phyloP scores from a whole-genome alignment of 2,113 vertebrate species.

The Microtus ochrogaster region DNA sequence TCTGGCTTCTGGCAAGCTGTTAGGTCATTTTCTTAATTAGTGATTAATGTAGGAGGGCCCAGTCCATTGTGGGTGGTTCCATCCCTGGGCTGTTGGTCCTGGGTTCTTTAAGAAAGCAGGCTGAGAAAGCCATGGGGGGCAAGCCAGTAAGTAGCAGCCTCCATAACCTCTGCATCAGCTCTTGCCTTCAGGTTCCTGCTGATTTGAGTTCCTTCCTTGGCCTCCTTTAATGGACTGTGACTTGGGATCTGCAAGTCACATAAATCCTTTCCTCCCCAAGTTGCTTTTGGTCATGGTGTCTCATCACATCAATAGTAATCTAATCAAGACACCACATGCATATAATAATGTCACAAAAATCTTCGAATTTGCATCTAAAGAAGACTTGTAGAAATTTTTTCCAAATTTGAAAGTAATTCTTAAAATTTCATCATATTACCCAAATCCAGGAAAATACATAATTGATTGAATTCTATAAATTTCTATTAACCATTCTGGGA shows the following conservation, averaged over 20 bases:
- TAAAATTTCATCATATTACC: not conserved
- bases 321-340: not conserved
- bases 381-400: constrained; percentile 20
- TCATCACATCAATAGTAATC: not conserved
- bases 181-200: not conserved
- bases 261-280: not conserved
- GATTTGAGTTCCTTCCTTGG: not conserved
- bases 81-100: not conserved
- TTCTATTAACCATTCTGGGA: not conserved
- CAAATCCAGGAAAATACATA: not conserved
- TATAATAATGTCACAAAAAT: not conserved
- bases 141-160: not conserved
- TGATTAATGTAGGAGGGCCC: not conserved
- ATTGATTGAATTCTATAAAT: constrained; percentile 15
- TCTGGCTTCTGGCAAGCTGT: not conserved
- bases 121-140: not conserved
- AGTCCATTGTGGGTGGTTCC: not conserved
- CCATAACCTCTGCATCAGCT: not conserved
- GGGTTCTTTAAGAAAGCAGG: not conserved
- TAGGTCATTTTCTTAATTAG: not conserved
- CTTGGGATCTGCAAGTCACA: not conserved
- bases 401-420: constrained; percentile 9
- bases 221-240: not conserved
- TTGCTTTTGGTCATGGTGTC: not conserved
- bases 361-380: not conserved